These are phyloP conservation scores for Polypterus bichir DNA, from an alignment of 2,113 vertebrate genomes.

Conservation along the genomic window DNA sequence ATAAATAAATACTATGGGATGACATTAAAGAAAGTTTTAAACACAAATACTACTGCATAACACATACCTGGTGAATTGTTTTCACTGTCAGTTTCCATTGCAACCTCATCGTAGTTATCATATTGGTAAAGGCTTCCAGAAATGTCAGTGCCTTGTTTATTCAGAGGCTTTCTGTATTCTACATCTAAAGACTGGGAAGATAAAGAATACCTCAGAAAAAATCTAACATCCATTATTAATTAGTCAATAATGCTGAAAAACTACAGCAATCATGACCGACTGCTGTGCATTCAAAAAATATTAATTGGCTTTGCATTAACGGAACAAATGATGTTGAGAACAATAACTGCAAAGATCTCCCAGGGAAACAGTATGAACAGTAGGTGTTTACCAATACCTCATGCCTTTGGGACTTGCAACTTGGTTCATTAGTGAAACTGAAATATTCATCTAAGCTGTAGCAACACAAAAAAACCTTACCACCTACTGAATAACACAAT, in stretches of 20 bases:
- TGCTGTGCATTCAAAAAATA: background rate
- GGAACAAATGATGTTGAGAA: background rate
- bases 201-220: conserved; percentile 2
- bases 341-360: background rate
- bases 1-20: background rate
- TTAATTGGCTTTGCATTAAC: background rate
- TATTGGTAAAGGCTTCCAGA: conserved; percentile 90
- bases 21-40: background rate
- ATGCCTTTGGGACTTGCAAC: conserved; percentile 7
- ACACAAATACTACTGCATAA: too few relatives aligned
- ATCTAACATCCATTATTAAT: conserved; percentile 2
- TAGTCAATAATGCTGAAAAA: background rate
- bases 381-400: conserved; percentile 6
- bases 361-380: conserved; percentile 8
- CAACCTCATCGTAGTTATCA: conserved; percentile 97
- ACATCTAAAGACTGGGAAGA: conserved; percentile 67
- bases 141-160: conserved; percentile 64
- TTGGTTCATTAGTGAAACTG: too few relatives aligned
- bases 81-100: conserved; percentile 97
- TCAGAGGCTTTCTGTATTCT: conserved; percentile 69
- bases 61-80: conserved; percentile 76
- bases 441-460: too few relatives aligned
- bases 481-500: too few relatives aligned
- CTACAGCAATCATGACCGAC: background rate
- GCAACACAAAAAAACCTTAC: too few relatives aligned